Conservation (phyloP, 2,888 invertebrate genomes). For the Limnephilus marmoratus region DNA sequence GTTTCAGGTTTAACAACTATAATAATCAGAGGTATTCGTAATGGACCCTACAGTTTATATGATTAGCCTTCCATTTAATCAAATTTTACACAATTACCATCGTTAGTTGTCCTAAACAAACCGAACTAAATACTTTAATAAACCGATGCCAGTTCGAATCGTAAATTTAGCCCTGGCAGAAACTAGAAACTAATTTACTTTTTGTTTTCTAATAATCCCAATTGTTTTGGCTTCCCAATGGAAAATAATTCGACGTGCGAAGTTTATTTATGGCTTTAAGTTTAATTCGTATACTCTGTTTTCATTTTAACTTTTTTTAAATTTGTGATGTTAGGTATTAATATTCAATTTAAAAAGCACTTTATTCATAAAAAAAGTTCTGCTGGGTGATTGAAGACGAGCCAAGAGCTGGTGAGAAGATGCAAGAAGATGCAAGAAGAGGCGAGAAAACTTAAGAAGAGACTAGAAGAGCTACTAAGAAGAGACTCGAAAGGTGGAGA, state of each 20-base stretch:
- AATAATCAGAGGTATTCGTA: neutral
- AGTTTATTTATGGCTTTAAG: neutral
- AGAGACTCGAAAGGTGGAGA: too few relatives aligned
- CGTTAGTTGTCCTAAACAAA: neutral
- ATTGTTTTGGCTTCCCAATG: neutral
- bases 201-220: neutral
- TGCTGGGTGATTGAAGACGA: too few relatives aligned
- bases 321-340: too few relatives aligned
- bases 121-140: neutral
- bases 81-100: neutral
- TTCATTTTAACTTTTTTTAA: too few relatives aligned
- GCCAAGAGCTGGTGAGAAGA: too few relatives aligned
- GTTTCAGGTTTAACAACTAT: neutral
- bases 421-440: too few relatives aligned
- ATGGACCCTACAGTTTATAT: neutral
- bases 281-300: too few relatives aligned
- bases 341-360: too few relatives aligned
- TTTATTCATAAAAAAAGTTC: too few relatives aligned
- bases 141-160: neutral
- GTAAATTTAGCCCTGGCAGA: neutral
- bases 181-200: neutral
- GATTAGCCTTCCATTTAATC: neutral
- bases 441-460: too few relatives aligned
- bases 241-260: neutral
- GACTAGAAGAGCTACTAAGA: too few relatives aligned